Percentiles rank a stretch among this genome's conserved stretches.
These are phyloP conservation scores for Lipophrys pholis DNA, from an alignment of 2,113 vertebrate species.

Conservation along the genomic window DNA sequence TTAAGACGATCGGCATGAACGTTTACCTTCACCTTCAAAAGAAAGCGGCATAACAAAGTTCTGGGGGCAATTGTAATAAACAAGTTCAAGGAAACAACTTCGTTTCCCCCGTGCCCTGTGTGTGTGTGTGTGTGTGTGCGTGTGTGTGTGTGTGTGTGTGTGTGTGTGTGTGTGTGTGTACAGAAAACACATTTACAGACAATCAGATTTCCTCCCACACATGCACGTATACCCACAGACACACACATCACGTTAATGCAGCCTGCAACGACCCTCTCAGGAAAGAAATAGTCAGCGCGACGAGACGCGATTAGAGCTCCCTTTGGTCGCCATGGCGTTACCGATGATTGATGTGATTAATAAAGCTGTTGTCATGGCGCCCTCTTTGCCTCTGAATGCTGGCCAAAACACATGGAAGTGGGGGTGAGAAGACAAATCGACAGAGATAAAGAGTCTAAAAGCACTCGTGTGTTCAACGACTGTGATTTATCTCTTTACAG, in stretches of 20 bases:
- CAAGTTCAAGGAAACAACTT: conserved; percentile 61
- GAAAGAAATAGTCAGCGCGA: conserved; percentile 67
- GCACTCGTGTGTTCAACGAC: conserved; percentile 46
- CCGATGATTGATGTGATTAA: conserved; percentile 85
- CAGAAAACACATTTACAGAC: conserved; percentile 49
- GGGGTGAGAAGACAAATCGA: conserved; percentile 23
- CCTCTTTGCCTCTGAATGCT: conserved; percentile 63
- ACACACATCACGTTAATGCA: conserved; percentile 64
- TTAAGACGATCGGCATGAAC: conserved; percentile 32
- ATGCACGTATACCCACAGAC: conserved; percentile 21
- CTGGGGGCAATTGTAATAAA: conserved; percentile 48
- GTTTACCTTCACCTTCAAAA: conserved; percentile 37
- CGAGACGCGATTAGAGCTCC: conserved; percentile 74
- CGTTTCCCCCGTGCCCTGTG: conserved; percentile 25
- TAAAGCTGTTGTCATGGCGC: conserved; percentile 80
- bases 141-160: conserved; percentile 24
- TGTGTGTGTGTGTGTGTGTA: conserved; percentile 16
- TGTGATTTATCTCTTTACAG: conserved; percentile 60
- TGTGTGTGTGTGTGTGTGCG: conserved; percentile 21
- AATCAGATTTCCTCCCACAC: conserved; percentile 57
- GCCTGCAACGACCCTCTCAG: conserved; percentile 62
- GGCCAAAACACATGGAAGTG: conserved; percentile 55
- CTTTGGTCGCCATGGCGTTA: conserved; percentile 71
- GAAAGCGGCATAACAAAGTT: conserved; percentile 48
- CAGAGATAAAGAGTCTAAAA: conserved; percentile 53